Conservation (phyloP, 2,113 vertebrate species). For the Tangachromis dhanisi region DNA sequence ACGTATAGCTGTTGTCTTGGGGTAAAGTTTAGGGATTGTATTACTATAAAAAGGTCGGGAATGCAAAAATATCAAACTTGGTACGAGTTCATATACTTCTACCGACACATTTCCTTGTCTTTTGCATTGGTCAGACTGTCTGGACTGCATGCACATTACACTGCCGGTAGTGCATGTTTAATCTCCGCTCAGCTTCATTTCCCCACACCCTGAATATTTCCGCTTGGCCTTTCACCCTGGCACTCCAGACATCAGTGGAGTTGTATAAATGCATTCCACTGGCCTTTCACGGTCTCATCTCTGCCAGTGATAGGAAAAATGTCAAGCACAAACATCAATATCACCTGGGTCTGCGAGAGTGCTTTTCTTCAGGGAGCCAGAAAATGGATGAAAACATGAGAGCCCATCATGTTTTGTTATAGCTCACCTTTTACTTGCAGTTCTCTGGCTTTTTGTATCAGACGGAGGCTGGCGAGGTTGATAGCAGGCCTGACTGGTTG, state of each 20-base stretch:
- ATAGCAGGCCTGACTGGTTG: not conserved
- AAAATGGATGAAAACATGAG: conserved; percentile 44
- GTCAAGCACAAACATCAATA: conserved; percentile 37
- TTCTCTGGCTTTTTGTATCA: not conserved
- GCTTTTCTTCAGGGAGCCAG: conserved; percentile 27
- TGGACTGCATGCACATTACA: not conserved
- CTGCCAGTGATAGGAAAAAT: conserved; percentile 32
- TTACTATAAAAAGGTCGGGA: not conserved
- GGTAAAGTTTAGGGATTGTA: not conserved
- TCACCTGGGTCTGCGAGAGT: conserved; percentile 25
- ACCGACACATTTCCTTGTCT: not conserved
- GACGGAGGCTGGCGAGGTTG: not conserved
- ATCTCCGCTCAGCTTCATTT: not conserved
- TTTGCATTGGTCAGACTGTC: not conserved
- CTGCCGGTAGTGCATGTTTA: not conserved
- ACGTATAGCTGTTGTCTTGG: not conserved
- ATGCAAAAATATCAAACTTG: not conserved
- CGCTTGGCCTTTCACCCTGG: conserved; percentile 15
- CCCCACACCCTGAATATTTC: conserved; percentile 19
- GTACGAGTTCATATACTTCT: not conserved
- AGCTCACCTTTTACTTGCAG: not conserved
- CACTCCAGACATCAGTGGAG: conserved; percentile 9
- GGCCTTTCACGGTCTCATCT: conserved; percentile 26
- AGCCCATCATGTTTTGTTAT: conserved; percentile 39
- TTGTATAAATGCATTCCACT: conserved; percentile 23